Evolutionary conservation across 2,797 vertebrate species (phyloP).

Genomic region (Molossus alvarezi): DNA sequence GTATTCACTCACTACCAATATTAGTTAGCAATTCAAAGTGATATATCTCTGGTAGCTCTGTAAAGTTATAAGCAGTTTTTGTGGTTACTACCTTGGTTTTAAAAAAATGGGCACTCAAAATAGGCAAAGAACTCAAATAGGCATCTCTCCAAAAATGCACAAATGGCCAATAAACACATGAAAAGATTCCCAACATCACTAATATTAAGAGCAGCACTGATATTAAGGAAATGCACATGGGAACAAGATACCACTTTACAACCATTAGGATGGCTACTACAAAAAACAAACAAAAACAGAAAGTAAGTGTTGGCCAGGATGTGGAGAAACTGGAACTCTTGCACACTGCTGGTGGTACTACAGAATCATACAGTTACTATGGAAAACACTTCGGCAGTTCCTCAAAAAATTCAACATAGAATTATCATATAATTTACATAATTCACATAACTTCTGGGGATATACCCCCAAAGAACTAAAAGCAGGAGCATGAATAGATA

Average conservation of each 20-base stretch:
- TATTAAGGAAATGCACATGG: slow-evolving; percentile 28
- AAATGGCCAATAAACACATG: not conserved
- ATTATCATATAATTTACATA: slow-evolving; percentile 9
- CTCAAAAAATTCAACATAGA: slow-evolving; percentile 19
- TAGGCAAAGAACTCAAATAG: not conserved
- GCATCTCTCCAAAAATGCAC: slow-evolving; percentile 24
- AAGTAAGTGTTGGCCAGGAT: slow-evolving; percentile 11
- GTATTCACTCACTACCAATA: slow-evolving; percentile 23
- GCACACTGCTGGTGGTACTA: not conserved
- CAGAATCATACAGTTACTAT: not conserved
- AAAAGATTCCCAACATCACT: not conserved
- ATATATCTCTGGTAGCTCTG: not conserved
- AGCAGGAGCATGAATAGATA: not conserved
- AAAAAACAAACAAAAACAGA: not conserved
- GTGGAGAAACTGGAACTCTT: slow-evolving; percentile 9
- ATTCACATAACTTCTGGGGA: not conserved
- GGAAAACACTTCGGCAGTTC: slow-evolving; percentile 26
- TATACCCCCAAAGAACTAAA: not conserved
- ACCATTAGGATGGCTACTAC: not conserved
- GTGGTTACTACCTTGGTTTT: not conserved
- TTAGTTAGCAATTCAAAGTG: slow-evolving; percentile 39
- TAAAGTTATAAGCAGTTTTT: slow-evolving; percentile 29
- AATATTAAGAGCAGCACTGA: not conserved
- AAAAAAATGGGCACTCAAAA: not conserved
- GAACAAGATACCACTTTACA: not conserved